Evolutionary conservation across 2,113 vertebrate species (phyloP).

Genomic region (Misgurnus anguillicaudatus): DNA sequence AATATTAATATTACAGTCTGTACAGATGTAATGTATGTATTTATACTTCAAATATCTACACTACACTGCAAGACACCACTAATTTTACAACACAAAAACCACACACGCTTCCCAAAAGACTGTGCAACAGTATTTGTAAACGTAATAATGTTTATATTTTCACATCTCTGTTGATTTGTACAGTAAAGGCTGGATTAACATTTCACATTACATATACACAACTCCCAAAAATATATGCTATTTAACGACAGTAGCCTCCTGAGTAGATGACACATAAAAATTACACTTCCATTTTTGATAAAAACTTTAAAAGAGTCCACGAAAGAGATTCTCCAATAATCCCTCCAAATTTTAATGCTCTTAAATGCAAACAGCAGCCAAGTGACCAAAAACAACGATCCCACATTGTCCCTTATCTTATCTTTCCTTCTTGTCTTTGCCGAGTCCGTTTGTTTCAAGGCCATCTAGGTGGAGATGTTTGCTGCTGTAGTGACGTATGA

Average conservation of each 20-base stretch:
- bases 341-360: neutral
- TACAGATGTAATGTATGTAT: neutral
- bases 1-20: neutral
- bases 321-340: neutral
- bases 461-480: conserved; percentile 71
- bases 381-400: neutral
- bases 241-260: neutral
- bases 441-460: conserved; percentile 53
- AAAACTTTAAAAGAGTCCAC: neutral
- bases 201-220: neutral
- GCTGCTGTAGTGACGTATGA: conserved; percentile 84
- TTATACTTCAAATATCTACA: neutral
- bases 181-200: neutral
- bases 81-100: neutral
- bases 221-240: neutral
- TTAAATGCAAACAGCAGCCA: conserved; percentile 14
- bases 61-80: neutral
- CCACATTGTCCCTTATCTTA: conserved; percentile 75
- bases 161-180: neutral
- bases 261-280: neutral
- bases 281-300: neutral
- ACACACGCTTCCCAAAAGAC: no score
- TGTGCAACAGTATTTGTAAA: neutral
- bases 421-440: conserved; percentile 73
- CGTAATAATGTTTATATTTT: neutral